phyloP scores from a whole-genome alignment of 2,888 invertebrate species.

The Drosophila kanekoi region DNA sequence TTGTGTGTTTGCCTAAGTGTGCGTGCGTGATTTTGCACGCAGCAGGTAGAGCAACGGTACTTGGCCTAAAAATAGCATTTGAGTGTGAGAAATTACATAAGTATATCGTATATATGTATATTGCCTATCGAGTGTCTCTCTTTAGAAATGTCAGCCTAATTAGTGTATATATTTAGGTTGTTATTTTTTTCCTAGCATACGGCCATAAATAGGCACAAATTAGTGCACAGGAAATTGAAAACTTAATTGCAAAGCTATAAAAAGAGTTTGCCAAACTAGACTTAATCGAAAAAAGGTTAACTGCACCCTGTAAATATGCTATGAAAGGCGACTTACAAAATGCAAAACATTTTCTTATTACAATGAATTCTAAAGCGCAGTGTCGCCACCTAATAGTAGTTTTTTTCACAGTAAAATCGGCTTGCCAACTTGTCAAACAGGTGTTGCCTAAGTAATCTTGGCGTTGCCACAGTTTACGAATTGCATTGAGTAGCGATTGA shows the following conservation, averaged over 20 bases:
- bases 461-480: neutral
- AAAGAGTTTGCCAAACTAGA: too few species aligned
- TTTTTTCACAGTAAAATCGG: neutral
- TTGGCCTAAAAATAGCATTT: conserved; percentile 23
- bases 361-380: neutral
- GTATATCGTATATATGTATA: neutral
- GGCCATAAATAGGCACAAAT: too few species aligned
- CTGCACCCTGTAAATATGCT: too few species aligned
- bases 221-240: neutral
- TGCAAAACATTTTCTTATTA: too few species aligned
- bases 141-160: conserved; percentile 12
- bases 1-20: conserved; percentile 49
- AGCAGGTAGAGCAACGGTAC: conserved; percentile 15
- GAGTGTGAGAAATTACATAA: conserved; percentile 10
- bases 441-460: neutral
- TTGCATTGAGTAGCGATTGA: neutral
- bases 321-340: too few species aligned
- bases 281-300: too few species aligned
- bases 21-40: conserved; percentile 61
- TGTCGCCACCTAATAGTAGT: neutral
- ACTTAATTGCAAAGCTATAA: neutral
- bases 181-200: too few species aligned
- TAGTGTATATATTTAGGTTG: neutral
- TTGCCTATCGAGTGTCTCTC: conserved; percentile 5
- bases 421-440: conserved; percentile 2